Evolutionary conservation across 2,113 vertebrate genomes (phyloP).

Genomic region (Ginglymostoma cirratum): DNA sequence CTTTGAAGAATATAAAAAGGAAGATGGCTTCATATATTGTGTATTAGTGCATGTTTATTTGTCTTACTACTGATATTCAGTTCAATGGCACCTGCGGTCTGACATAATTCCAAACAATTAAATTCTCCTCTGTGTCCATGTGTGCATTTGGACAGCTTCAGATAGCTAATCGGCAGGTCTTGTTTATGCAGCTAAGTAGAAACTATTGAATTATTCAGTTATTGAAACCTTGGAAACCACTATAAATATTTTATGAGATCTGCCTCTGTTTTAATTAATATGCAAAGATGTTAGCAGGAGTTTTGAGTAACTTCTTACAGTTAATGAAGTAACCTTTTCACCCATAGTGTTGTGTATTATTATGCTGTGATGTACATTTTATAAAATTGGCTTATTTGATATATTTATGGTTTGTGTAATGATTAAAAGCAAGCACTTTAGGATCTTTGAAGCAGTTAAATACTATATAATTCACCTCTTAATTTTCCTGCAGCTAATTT

Average conservation of each 20-base stretch:
- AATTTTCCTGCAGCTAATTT: not conserved
- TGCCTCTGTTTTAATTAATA: not conserved
- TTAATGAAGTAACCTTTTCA: not conserved
- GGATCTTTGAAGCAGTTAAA: not conserved
- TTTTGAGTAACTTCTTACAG: not conserved
- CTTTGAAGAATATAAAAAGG: not conserved
- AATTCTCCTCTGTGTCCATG: not conserved
- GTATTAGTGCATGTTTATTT: not conserved
- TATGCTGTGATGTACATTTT: not conserved
- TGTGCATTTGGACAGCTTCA: not conserved
- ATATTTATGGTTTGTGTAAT: not conserved
- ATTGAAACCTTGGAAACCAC: not conserved
- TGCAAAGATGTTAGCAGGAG: not conserved
- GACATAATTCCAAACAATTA: not conserved
- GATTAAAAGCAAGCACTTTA: not conserved
- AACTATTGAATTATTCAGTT: constrained; percentile 4
- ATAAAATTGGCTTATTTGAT: not conserved
- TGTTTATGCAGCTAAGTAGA: not conserved
- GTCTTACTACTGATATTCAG: not conserved
- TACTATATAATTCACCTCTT: not conserved
- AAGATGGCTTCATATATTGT: not conserved
- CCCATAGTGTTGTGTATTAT: not conserved
- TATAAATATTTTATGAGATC: not conserved
- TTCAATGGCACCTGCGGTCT: not conserved
- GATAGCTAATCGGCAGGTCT: not conserved